Base-by-base conservation (phyloP, 2,797 vertebrate species). In the Ceyx erithaca region DNA sequence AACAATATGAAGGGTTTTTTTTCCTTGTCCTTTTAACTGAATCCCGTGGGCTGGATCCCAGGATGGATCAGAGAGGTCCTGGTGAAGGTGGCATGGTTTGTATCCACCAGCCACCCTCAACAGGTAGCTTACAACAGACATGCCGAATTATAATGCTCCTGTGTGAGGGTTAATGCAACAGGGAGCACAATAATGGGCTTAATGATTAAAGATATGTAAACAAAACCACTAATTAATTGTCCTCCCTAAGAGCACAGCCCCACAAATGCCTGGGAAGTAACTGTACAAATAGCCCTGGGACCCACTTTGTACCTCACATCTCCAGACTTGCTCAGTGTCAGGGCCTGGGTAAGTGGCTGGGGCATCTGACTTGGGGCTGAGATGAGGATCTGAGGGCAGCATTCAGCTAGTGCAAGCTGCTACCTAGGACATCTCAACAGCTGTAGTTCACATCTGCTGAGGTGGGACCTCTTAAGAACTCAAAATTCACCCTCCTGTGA, bases 151-250 rank as follows among this genome's bases (percentile, higher is more conserved):
- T 68, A 81, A 25, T 45, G 70, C 43, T 90, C 63, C 71, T 92
- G 81, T 92, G 51, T 0, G 3, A 96, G 59, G 78, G 52, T 92
- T 94, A 92, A 94, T 67, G 82, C 85, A 93, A 82, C 59, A 94
- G 76, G 89, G 68, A 92, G 49, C 40, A 71, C 43, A 92, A 84
- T 51, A 90, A 92, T 67, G 75, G 69, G 22, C 40, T 86, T 94
- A 90, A 82, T 82, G 48, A 33, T 77, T 78, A 87, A 57, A 1
- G 2, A 89, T 49, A 90, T 63, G 66, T 80, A 96, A 96, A 87
- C 69, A 92, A 86, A 86, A 7, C 55, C 80, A 79, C 54, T 87
- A 90, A 94, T 94, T 95, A 94, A 92, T 85, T 92, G 61, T 70
- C 62, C 22, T 88, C 33, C 52, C 40, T 51, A 66, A 49, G 57